These are phyloP conservation scores for Leptobrachium leishanense DNA, from an alignment of 2,113 vertebrate genomes.

Conservation along the genomic window DNA sequence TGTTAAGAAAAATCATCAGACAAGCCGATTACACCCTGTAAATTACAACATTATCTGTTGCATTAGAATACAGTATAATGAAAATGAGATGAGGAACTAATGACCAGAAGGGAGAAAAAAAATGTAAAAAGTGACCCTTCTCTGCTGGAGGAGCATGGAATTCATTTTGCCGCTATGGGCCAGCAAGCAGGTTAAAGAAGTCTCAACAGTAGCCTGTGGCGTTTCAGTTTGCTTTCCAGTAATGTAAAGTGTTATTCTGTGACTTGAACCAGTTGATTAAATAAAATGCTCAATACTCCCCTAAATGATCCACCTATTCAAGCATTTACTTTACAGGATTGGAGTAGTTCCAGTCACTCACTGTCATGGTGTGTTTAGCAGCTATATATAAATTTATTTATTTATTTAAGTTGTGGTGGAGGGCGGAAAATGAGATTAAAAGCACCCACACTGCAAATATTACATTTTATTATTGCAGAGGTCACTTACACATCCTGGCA, in stretches of 20 bases:
- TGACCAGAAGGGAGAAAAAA: not conserved
- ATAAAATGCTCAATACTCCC: not conserved
- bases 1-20: conserved; percentile 33
- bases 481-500: no score
- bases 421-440: no score
- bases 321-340: not conserved
- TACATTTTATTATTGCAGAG: no score
- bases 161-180: conserved; percentile 3
- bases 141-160: not conserved
- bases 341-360: not conserved
- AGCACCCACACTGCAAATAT: no score
- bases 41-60: conserved; percentile 34
- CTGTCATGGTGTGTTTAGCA: not conserved
- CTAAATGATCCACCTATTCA: not conserved
- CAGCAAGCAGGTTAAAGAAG: not conserved
- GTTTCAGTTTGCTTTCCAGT: not conserved
- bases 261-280: not conserved
- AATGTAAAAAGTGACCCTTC: not conserved
- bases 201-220: not conserved
- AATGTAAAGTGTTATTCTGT: not conserved
- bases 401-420: no score
- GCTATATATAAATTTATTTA: no score
- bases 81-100: conserved; percentile 25
- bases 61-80: conserved; percentile 27
- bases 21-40: conserved; percentile 28